phyloP scores from a whole-genome alignment of 2,113 vertebrate species.

The Varanus komodoensis region DNA sequence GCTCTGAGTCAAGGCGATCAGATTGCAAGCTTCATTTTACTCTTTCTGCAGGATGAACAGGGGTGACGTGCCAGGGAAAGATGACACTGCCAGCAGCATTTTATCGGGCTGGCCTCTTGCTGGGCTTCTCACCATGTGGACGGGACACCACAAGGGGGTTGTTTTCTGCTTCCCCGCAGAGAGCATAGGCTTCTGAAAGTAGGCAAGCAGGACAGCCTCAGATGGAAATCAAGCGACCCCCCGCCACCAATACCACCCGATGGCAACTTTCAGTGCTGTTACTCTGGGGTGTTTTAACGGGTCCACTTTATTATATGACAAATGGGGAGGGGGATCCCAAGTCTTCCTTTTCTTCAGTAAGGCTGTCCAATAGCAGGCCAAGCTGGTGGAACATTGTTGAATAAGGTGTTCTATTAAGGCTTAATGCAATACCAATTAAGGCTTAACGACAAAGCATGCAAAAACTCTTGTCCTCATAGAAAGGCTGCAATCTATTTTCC shows the following conservation, averaged over 20 bases:
- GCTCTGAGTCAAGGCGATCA: too few species aligned
- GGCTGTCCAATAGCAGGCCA: too few species aligned
- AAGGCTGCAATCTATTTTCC: not conserved
- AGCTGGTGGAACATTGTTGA: too few species aligned
- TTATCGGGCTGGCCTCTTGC: too few species aligned
- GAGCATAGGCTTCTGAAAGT: not conserved
- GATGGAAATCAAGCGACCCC: not conserved
- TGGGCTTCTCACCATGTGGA: not conserved
- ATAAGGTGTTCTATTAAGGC: too few species aligned
- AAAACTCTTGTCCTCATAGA: not conserved
- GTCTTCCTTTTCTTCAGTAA: too few species aligned
- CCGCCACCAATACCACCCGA: too few species aligned
- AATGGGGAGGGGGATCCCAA: not conserved
- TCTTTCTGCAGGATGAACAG: too few species aligned
- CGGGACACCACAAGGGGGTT: not conserved
- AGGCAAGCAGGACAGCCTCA: not conserved
- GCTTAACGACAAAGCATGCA: not conserved
- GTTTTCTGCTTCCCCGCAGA: not conserved
- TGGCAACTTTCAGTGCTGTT: not conserved
- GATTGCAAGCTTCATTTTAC: too few species aligned
- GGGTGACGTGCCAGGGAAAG: too few species aligned
- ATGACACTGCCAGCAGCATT: too few species aligned
- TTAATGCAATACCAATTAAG: too few species aligned
- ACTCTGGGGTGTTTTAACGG: not conserved
- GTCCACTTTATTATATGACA: not conserved